Base-by-base conservation (phyloP, 2,797 vertebrate genomes). In the Siniperca obscura region DNA sequence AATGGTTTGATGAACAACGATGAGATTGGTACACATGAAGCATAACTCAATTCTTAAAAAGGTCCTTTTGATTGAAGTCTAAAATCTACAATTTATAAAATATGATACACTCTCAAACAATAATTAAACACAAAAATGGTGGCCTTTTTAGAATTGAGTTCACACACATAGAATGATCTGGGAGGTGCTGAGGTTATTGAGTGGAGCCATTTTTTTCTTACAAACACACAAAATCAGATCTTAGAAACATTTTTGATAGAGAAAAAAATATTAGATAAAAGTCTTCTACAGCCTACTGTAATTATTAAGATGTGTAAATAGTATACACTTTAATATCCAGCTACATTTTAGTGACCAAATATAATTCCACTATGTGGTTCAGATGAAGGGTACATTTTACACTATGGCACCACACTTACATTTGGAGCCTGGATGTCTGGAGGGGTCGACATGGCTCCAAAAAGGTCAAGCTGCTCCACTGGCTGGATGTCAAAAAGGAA, bases 391-490 rank as follows among this genome's bases (percentile, higher is more conserved):
- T 72, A 79, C 53, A 81, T 81, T 87, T 84, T 65, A 66, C 76
- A 69, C 19, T 38, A 27, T 40, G 65, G 55, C 25, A 22, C 30
- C 91, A 74, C 74, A 96, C 98, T 98, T 96, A 99, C 98, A 93
- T 96, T 94, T 73, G 97, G 94, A 92, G 95, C 94, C 93, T 90
- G 96, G 86, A 98, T 94, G 91, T 99, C 97, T 92, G 98, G 98
- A 40, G 98, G 98, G 86, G 98, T 99, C 72, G 98, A 98, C 96
- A 99, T 98, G 94, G 95, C 97, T 91, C 98, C 98, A 95, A 99
- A 99, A 82, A 99, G 96, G 92, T 98, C 95, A 92, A 96, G 95
- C 90, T 98, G 97, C 82, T 97, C 96, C 92, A 96, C 94, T 87
- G 95, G 96, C 98, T 99, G 93, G 52, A 84, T 70, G 83, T 88